These are phyloP conservation scores for Romanogobio albipinnatus DNA, from an alignment of 2,113 vertebrate species.

Conservation along the genomic window DNA sequence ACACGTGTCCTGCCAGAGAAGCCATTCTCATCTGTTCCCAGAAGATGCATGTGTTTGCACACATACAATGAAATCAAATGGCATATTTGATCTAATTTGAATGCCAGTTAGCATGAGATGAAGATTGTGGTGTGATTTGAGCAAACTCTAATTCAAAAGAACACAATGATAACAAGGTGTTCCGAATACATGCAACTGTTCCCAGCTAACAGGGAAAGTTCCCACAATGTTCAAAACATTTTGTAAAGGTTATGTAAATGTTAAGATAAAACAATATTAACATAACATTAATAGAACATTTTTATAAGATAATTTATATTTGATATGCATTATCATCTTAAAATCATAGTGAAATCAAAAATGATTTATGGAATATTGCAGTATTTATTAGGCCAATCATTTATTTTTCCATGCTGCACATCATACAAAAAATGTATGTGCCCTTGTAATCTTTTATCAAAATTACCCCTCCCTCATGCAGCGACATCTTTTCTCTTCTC, in stretches of 20 bases:
- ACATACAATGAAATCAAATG: slow-evolving; percentile 21
- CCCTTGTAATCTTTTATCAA: too few relatives aligned
- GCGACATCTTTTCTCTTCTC: too few relatives aligned
- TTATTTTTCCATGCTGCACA: too few relatives aligned
- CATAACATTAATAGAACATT: too few relatives aligned
- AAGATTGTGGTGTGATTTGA: background rate
- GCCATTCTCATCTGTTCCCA: slow-evolving; percentile 21
- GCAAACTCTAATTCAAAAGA: background rate
- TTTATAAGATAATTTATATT: too few relatives aligned
- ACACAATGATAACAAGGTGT: background rate
- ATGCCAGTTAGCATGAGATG: slow-evolving; percentile 15
- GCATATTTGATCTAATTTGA: background rate
- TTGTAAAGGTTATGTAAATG: background rate
- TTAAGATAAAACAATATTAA: too few relatives aligned
- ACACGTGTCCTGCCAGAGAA: slow-evolving; percentile 1
- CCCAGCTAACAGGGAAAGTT: background rate
- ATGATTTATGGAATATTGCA: too few relatives aligned
- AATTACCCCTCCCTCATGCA: too few relatives aligned
- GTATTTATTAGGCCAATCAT: too few relatives aligned
- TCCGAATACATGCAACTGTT: background rate
- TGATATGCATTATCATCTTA: too few relatives aligned
- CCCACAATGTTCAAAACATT: background rate
- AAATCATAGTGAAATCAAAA: too few relatives aligned
- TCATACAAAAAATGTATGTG: too few relatives aligned
- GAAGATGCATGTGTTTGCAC: slow-evolving; percentile 24